Conservation (phyloP, 2,797 vertebrate genomes). For the Dipus sagitta region DNA sequence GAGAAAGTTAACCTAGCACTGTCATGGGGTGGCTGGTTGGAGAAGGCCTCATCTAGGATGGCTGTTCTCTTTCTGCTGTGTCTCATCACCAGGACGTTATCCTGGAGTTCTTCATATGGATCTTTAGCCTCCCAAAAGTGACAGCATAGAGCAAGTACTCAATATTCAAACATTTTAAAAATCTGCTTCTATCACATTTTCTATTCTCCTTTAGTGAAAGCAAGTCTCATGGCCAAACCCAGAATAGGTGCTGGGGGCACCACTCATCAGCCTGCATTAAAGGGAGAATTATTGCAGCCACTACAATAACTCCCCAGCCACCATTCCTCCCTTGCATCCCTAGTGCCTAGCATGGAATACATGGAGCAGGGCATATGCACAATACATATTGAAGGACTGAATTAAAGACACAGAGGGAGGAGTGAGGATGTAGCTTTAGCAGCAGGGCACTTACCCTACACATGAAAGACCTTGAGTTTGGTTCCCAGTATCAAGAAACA, state of each 20-base stretch:
- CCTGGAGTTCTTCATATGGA: not conserved
- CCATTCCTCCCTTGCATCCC: not conserved
- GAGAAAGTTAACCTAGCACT: not conserved
- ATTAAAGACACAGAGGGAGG: constrained; percentile 7
- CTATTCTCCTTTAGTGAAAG: not conserved
- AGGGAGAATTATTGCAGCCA: not conserved
- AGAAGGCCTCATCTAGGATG: not conserved
- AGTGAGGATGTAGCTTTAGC: not conserved
- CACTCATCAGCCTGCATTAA: not conserved
- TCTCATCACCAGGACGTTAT: not conserved
- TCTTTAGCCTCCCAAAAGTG: not conserved
- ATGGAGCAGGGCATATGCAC: not conserved
- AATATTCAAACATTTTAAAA: not conserved
- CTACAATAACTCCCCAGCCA: not conserved
- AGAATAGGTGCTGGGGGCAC: not conserved
- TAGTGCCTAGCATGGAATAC: not conserved
- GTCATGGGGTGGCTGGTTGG: not conserved
- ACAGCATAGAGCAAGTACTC: not conserved
- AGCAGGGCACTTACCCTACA: not conserved
- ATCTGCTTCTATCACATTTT: not conserved
- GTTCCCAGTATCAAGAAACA: not conserved
- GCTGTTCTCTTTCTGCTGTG: not conserved
- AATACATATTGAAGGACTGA: not conserved
- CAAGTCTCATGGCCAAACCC: not conserved
- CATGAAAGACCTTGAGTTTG: not conserved